Evolutionary conservation across 2,113 vertebrate species (phyloP), one percentile per base, ranked within the genome.

Genomic region (Girardinichthys multiradiatus): DNA sequence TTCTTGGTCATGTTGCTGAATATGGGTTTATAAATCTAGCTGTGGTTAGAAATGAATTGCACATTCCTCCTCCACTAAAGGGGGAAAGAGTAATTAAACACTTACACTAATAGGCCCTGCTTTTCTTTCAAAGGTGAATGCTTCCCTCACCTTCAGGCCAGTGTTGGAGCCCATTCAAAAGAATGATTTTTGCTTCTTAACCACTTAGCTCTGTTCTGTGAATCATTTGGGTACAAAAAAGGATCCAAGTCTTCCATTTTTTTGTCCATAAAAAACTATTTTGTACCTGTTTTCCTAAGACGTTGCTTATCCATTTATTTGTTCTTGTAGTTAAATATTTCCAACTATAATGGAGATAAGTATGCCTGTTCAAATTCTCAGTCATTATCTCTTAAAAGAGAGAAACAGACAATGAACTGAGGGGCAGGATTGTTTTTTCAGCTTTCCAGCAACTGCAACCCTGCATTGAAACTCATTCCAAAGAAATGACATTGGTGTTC

Each of bases 1-100:
- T 4, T 30, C 26, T 65, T 29, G 28, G 42, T 59, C 72, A 19
- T 60, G 61, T 72, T 62, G 59, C 57, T 67, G 67, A 62, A 82
- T 75, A 82, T 64, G 24, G 62, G 28, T 24, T 54, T 11, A 54
- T 17, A 12, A 57, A 66, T 70, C 59, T 72, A 19, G 35, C 21
- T 54, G 7, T 54, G 48, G 27, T 68, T 57, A 86, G 24, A 31
- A 48, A 19, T 68, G 31, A 70, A 45, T 72, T 72, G 63, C 12
- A 68, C 24, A 54, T 24, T n/a, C 24, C 8, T 51, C 21, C 24
- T n/a, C 9, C 24, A 24, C 48, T 62, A 10, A 64, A 42, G 31
- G 37, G 57, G 26, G 64, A 48, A 61, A 65, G 21, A 48, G 26
- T 19, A 45, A 68, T 26, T 77, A 72, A 76, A 81, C 1, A 19